Percentiles rank a stretch among this genome's conserved stretches.
phyloP scores from a whole-genome alignment of 1,140 invertebrate genomes.

The Chrysomallon squamiferum region DNA sequence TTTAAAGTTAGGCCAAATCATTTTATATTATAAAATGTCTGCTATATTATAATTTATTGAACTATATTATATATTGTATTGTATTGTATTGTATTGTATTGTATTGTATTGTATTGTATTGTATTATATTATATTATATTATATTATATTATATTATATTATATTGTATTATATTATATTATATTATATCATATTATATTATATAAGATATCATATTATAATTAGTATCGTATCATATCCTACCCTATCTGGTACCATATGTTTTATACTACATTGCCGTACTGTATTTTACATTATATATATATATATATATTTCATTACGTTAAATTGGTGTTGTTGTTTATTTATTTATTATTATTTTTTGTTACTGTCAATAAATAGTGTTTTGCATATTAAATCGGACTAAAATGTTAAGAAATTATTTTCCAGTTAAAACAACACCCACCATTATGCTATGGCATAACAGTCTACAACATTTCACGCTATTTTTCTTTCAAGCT shows the following conservation, averaged over 20 bases:
- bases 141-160: conserved; percentile 11
- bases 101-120: conserved; percentile 6
- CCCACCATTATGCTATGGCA: no score
- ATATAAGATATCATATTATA: conserved; percentile 4
- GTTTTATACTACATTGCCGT: neutral
- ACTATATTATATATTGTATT: neutral
- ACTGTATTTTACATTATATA: neutral
- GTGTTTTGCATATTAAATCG: no score
- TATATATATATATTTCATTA: no score
- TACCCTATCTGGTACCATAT: conserved; percentile 2
- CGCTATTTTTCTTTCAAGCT: no score
- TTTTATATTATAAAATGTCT: no score
- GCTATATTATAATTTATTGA: neutral
- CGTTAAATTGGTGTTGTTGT: no score
- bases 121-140: conserved; percentile 12
- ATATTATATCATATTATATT: conserved; percentile 16
- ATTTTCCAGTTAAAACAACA: no score
- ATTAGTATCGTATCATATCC: neutral
- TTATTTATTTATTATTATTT: no score
- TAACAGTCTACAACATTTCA: no score
- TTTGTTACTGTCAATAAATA: no score
- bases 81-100: neutral
- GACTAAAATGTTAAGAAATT: no score
- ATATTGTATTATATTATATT: conserved; percentile 8
- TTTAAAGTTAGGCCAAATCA: no score